phyloP scores from a whole-genome alignment of 37 sponge, comb jelly and placozoan species.

The Diacarnus erythraeanus region DNA sequence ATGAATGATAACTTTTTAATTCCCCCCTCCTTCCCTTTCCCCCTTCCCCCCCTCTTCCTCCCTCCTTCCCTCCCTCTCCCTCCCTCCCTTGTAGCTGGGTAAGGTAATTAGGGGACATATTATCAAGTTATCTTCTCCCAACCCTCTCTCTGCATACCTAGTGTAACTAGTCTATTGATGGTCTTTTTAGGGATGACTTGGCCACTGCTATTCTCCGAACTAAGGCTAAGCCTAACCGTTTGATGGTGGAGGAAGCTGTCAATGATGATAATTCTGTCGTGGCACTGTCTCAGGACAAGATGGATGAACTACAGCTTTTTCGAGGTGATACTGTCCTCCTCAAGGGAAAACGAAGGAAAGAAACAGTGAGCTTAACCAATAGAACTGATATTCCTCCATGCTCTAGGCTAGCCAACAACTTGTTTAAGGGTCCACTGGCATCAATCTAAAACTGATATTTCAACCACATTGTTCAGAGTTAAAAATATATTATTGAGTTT shows the following conservation, averaged over 20 bases:
- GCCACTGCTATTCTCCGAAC: slow-evolving; percentile 93
- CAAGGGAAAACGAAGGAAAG: slow-evolving; percentile 95
- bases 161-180: too few species aligned
- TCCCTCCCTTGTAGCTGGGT: background rate
- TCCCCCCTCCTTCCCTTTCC: background rate
- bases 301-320: slow-evolving; percentile 99
- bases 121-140: too few species aligned
- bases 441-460: too few species aligned
- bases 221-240: slow-evolving; percentile 88
- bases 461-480: too few species aligned
- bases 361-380: too few species aligned
- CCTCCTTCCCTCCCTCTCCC: background rate
- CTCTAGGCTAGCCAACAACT: too few species aligned
- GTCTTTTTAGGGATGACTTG: slow-evolving; percentile 83
- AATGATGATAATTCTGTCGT: slow-evolving; percentile 99
- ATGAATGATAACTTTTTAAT: too few species aligned
- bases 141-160: too few species aligned
- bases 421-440: too few species aligned
- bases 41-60: background rate
- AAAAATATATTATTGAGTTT: too few species aligned
- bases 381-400: too few species aligned
- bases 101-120: too few species aligned
- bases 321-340: slow-evolving; percentile 98
- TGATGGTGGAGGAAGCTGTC: slow-evolving; percentile 94
- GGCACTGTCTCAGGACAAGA: slow-evolving; percentile 94